A percentile compares a stretch with the other conserved stretches of the same genome.
phyloP scores from a whole-genome alignment of 2,888 invertebrate genomes.

The Allophyes oxyacanthae region DNA sequence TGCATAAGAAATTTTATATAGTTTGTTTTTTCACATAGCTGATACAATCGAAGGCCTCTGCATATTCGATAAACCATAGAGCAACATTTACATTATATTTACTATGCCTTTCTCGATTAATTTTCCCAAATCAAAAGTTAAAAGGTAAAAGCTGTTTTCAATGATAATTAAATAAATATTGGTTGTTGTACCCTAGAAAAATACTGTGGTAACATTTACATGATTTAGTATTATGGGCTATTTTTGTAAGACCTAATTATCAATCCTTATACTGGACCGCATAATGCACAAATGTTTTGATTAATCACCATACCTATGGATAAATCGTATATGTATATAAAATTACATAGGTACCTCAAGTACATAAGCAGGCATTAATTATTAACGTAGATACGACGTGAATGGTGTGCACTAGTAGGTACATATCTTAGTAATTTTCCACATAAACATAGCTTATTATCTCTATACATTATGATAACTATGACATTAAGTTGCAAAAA shows the following conservation, averaged over 20 bases:
- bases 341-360: slow-evolving; percentile 16
- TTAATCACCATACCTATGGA: slow-evolving; percentile 20
- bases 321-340: slow-evolving; percentile 19
- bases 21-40: no score
- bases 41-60: no score
- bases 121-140: no score
- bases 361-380: slow-evolving; percentile 9
- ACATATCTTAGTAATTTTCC: slow-evolving; percentile 26
- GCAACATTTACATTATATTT: no score
- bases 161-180: no score
- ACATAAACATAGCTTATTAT: slow-evolving; percentile 7
- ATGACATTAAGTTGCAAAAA: slow-evolving; percentile 9
- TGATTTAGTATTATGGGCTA: not conserved
- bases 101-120: no score
- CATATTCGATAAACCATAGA: no score
- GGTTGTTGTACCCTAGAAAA: no score
- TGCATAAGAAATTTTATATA: no score
- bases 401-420: slow-evolving; percentile 13
- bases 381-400: slow-evolving; percentile 14
- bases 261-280: slow-evolving; percentile 21
- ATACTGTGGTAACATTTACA: no score
- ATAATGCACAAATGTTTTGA: slow-evolving; percentile 27
- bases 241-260: slow-evolving; percentile 25
- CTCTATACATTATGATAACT: slow-evolving; percentile 2
- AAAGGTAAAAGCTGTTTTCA: no score